Conservation (phyloP, 2,113 vertebrate genomes). For the Psettodes erumei region DNA sequence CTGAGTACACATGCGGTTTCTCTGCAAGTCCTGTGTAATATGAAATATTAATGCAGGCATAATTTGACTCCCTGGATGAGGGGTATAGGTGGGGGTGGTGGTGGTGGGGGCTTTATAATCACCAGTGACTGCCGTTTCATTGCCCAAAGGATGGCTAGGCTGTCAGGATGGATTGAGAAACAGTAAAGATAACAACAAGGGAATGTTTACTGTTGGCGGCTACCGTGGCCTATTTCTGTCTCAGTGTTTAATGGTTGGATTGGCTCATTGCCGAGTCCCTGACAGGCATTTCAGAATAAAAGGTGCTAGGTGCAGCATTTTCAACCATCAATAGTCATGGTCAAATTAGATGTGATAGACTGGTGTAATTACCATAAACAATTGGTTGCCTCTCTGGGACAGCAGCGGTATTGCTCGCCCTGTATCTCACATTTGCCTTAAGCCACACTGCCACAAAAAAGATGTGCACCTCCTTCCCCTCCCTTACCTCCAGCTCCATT, state of each 20-base stretch:
- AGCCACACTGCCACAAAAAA: too few relatives aligned
- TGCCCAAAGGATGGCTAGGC: slow-evolving; percentile 77
- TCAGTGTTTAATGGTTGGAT: slow-evolving; percentile 68
- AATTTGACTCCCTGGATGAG: slow-evolving; percentile 78
- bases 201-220: slow-evolving; percentile 73
- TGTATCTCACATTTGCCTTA: slow-evolving; percentile 8
- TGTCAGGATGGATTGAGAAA: slow-evolving; percentile 81
- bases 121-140: slow-evolving; percentile 79
- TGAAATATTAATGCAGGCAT: slow-evolving; percentile 85
- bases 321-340: slow-evolving; percentile 58
- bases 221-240: slow-evolving; percentile 77
- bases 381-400: slow-evolving; percentile 30
- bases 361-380: slow-evolving; percentile 59
- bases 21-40: slow-evolving; percentile 76
- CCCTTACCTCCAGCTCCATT: background rate
- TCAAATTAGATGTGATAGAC: slow-evolving; percentile 66
- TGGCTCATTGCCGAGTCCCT: slow-evolving; percentile 58
- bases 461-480: background rate
- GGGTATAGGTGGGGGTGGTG: slow-evolving; percentile 40
- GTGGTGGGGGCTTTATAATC: slow-evolving; percentile 70
- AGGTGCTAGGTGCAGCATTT: slow-evolving; percentile 62
- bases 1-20: slow-evolving; percentile 78
- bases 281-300: slow-evolving; percentile 55
- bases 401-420: slow-evolving; percentile 13
- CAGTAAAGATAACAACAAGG: slow-evolving; percentile 74